Evolutionary conservation across 2,888 invertebrate genomes (phyloP).

Genomic region (Amorpha juglandis): DNA sequence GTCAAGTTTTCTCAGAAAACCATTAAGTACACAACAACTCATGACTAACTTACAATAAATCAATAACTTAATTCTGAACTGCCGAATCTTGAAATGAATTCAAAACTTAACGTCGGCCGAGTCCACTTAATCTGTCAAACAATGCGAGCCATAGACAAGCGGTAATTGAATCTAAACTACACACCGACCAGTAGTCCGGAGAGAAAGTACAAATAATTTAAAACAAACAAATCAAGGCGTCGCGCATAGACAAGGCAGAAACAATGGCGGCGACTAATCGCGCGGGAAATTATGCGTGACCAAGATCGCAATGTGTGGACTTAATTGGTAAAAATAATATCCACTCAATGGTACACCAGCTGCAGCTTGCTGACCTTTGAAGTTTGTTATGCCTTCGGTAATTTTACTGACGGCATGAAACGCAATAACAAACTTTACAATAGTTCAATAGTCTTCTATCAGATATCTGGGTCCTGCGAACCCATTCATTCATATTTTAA

Average conservation of each 20-base stretch:
- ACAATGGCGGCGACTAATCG: constrained; percentile 50
- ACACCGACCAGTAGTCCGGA: constrained; percentile 58
- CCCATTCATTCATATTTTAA: too few relatives aligned
- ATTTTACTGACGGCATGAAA: too few relatives aligned
- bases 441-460: too few relatives aligned
- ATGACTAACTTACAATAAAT: constrained; percentile 8
- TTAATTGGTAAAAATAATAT: background rate
- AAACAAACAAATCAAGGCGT: constrained; percentile 39
- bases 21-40: background rate
- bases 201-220: constrained; percentile 67
- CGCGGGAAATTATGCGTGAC: constrained; percentile 44
- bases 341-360: too few relatives aligned
- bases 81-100: constrained; percentile 20
- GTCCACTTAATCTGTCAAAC: constrained; percentile 48
- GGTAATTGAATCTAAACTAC: constrained; percentile 57
- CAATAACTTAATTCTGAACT: constrained; percentile 19
- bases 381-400: too few relatives aligned
- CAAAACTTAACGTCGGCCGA: background rate
- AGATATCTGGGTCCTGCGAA: too few relatives aligned
- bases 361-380: too few relatives aligned
- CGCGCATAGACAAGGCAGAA: constrained; percentile 38
- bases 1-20: constrained; percentile 12
- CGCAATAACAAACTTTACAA: too few relatives aligned
- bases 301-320: background rate
- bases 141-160: constrained; percentile 53